phyloP scores from a whole-genome alignment of 2,113 vertebrate genomes.

The Rhabdornis inornatus region DNA sequence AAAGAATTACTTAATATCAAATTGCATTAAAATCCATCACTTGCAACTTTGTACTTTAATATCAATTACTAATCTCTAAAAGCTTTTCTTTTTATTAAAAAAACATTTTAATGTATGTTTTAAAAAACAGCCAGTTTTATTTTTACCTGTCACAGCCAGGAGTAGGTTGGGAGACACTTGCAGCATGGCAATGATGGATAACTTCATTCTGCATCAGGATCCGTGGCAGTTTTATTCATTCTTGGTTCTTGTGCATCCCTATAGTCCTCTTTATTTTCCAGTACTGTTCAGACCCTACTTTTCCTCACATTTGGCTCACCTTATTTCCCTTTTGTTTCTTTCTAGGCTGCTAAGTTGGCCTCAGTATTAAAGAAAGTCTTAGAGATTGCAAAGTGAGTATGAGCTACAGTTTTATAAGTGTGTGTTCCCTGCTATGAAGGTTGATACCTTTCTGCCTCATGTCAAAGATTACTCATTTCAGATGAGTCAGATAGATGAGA shows the following conservation, averaged over 20 bases:
- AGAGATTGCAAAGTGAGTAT: constrained; percentile 84
- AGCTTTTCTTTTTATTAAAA: background rate
- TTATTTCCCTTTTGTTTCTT: constrained; percentile 15
- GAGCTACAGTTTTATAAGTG: background rate
- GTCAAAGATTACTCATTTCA: background rate
- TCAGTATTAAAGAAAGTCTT: constrained; percentile 85
- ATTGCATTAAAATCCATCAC: background rate
- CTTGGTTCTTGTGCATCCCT: background rate
- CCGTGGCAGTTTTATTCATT: background rate
- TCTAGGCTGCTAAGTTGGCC: constrained; percentile 84
- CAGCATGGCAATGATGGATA: background rate
- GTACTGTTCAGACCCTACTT: background rate
- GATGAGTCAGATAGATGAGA: background rate
- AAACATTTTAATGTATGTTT: background rate
- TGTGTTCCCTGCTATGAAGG: background rate
- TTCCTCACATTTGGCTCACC: background rate
- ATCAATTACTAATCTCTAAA: background rate
- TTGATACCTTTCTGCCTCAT: background rate
- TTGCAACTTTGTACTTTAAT: background rate
- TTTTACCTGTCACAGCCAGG: background rate
- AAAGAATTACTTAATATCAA: background rate
- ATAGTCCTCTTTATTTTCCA: background rate
- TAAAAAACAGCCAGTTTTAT: background rate
- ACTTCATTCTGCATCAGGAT: background rate
- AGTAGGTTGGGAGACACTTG: background rate